phyloP scores from a whole-genome alignment of 2,113 vertebrate genomes.

The Ariopsis seemanni region DNA sequence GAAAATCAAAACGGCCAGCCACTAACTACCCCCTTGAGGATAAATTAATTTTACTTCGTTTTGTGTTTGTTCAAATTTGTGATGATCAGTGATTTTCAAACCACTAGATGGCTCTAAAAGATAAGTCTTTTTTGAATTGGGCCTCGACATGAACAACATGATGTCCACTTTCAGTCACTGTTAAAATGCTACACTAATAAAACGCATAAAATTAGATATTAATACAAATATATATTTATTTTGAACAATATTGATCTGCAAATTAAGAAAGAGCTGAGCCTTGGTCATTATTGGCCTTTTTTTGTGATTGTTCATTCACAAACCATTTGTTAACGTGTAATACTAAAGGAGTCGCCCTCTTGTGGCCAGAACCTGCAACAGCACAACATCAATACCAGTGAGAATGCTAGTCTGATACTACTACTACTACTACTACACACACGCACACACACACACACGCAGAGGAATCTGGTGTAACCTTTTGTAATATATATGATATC shows the following conservation, averaged over 20 bases:
- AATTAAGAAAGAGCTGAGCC: neutral
- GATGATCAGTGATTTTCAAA: neutral
- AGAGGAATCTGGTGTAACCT: constrained; percentile 59
- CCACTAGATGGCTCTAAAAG: constrained; percentile 76
- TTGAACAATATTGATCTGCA: neutral
- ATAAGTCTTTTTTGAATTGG: constrained; percentile 38
- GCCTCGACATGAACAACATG: neutral
- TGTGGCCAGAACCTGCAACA: constrained; percentile 26
- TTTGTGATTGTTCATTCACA: no score
- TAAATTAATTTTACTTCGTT: neutral
- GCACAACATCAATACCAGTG: constrained; percentile 39
- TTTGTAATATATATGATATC: constrained; percentile 68
- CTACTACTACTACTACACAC: constrained; percentile 52
- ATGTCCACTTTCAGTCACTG: neutral
- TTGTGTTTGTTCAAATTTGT: neutral
- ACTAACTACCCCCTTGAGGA: neutral
- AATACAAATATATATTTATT: neutral
- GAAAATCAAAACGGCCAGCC: neutral
- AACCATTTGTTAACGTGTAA: neutral
- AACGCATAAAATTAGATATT: neutral
- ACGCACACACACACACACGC: constrained; percentile 58
- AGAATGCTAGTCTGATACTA: constrained; percentile 47
- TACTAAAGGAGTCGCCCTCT: constrained; percentile 38
- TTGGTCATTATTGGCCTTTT: neutral
- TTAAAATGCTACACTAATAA: neutral